Evolutionary conservation across 2,113 vertebrate species (phyloP).

Genomic region (Neopipo cinnamomea): DNA sequence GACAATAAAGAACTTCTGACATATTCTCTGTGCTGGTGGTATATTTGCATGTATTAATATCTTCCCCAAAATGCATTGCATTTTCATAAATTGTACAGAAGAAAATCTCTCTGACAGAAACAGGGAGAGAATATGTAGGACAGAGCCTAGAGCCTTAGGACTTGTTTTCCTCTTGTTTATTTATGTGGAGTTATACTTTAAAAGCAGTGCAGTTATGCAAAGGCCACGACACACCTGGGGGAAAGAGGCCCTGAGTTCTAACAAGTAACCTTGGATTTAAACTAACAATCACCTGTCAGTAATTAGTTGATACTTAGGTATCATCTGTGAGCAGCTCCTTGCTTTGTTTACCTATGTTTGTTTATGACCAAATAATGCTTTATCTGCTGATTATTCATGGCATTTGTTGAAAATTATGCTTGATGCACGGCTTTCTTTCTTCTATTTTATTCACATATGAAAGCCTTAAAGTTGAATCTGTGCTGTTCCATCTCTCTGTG

Average conservation of each 20-base stretch:
- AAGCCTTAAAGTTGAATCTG: background rate
- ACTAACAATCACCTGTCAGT: background rate
- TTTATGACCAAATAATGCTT: background rate
- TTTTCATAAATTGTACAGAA: background rate
- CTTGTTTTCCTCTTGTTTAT: slow-evolving; percentile 16
- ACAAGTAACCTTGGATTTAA: background rate
- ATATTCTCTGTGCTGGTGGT: background rate
- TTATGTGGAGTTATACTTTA: background rate
- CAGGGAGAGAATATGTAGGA: background rate
- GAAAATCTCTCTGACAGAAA: background rate
- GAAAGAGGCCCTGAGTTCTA: background rate
- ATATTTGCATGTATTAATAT: background rate
- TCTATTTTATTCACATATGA: background rate
- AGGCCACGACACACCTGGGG: background rate
- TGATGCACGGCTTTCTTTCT: background rate
- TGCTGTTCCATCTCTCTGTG: background rate
- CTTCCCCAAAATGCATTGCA: background rate
- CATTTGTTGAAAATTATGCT: background rate
- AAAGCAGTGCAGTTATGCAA: background rate
- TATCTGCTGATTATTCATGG: background rate
- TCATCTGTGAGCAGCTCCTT: background rate
- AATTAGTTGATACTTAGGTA: background rate
- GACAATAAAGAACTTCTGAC: background rate
- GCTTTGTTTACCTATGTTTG: background rate
- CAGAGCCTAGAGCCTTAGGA: background rate